Percentiles rank a stretch among this genome's conserved stretches.
Conservation (phyloP, 2,888 invertebrate genomes). For the Tiliacea aurago region DNA sequence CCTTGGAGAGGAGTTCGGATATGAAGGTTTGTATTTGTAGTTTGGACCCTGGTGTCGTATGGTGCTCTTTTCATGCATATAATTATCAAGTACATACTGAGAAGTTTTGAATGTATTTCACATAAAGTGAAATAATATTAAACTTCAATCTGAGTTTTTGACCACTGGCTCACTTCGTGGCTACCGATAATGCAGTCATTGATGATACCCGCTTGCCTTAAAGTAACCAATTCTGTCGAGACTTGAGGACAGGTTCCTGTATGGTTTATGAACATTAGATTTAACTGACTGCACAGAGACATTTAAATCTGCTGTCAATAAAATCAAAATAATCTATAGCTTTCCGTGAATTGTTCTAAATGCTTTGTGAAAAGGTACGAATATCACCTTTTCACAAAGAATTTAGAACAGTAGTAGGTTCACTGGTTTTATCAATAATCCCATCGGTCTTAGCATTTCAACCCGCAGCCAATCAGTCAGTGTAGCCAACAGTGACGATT, state of each 20-base stretch:
- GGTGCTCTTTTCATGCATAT: not conserved
- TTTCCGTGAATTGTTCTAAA: no score
- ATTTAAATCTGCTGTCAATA: not conserved
- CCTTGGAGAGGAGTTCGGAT: constrained; percentile 46
- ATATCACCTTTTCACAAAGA: no score
- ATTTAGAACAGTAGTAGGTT: not conserved
- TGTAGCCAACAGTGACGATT: constrained; percentile 66
- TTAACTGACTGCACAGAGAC: no score
- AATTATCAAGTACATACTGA: not conserved
- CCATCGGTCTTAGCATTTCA: constrained; percentile 19
- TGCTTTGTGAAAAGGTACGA: no score
- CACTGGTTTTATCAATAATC: not conserved
- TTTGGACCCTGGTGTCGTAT: constrained; percentile 12
- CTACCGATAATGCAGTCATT: not conserved
- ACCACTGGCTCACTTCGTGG: not conserved
- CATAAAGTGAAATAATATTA: no score
- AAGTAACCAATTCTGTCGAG: no score
- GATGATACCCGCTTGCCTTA: not conserved
- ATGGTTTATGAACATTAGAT: not conserved
- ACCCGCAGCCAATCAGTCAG: constrained; percentile 57
- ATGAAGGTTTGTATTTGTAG: constrained; percentile 29
- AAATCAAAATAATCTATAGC: no score
- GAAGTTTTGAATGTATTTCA: not conserved
- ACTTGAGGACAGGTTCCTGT: not conserved
- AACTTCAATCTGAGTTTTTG: not conserved